Evolutionary conservation across 2,113 vertebrate species (phyloP).

Genomic region (Pyrgilauda ruficollis): DNA sequence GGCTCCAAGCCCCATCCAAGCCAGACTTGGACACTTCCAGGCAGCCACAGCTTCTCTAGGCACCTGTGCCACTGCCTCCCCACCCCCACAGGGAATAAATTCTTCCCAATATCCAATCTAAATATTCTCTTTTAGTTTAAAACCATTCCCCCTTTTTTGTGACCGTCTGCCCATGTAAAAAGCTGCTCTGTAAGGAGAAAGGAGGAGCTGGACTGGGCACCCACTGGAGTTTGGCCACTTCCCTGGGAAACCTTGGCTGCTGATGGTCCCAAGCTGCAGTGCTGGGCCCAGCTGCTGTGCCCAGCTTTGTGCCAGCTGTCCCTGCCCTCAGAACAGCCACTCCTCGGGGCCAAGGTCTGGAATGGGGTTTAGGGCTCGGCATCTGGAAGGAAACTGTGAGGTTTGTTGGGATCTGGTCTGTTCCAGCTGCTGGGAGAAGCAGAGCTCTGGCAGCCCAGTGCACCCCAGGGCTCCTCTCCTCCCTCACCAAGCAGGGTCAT

Average conservation of each 20-base stretch:
- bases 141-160: background rate
- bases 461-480: background rate
- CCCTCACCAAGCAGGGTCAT: fast-evolving
- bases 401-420: background rate
- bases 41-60: background rate
- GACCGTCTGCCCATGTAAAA: background rate
- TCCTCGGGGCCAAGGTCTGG: background rate
- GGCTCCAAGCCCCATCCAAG: fast-evolving
- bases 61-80: background rate
- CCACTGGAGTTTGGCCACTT: background rate
- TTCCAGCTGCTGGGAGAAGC: fast-evolving
- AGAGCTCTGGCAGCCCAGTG: fast-evolving
- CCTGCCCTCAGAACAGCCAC: background rate
- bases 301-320: background rate
- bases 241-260: background rate
- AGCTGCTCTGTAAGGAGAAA: background rate
- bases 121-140: background rate
- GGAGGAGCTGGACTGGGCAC: background rate
- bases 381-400: background rate
- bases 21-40: background rate
- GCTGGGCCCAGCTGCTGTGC: fast-evolving
- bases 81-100: background rate
- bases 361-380: fast-evolving
- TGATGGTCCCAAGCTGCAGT: fast-evolving
- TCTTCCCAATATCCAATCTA: background rate